Evolutionary conservation across 1,140 invertebrate species (phyloP).

Genomic region (Drosophila pruinosa): DNA sequence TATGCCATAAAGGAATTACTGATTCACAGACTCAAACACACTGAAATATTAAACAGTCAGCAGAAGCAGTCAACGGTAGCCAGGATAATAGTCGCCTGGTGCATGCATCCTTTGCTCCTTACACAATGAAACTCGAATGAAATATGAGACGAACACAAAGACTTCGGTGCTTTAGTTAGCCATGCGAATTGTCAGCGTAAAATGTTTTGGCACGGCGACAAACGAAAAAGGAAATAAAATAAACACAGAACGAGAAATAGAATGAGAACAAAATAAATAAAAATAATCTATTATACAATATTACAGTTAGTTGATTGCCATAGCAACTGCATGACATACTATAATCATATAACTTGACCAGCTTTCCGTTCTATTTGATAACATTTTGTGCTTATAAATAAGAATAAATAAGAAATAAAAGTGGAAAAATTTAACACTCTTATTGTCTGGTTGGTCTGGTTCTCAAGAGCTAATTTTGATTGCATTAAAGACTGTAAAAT

Average conservation of each 20-base stretch:
- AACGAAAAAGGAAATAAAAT: constrained; percentile 31
- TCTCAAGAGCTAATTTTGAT: no score
- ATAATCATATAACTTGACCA: background rate
- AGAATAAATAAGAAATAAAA: no score
- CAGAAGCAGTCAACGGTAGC: background rate
- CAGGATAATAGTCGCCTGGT: constrained; percentile 26
- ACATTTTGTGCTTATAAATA: no score
- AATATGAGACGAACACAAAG: constrained; percentile 49
- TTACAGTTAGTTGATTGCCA: background rate
- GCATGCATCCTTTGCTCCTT: constrained; percentile 40
- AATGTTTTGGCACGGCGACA: constrained; percentile 47
- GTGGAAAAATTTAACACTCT: no score
- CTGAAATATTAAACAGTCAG: constrained; percentile 71
- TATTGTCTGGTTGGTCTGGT: no score
- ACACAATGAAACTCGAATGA: constrained; percentile 53
- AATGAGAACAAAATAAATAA: constrained; percentile 4
- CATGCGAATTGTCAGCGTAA: constrained; percentile 62
- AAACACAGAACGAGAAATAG: background rate
- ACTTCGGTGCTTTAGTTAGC: constrained; percentile 26
- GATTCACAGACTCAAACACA: constrained; percentile 10
- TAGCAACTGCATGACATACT: background rate
- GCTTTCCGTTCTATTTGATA: background rate
- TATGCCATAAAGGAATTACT: constrained; percentile 68
- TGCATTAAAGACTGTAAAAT: no score
- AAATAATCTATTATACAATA: background rate